Conservation (phyloP, 2,113 vertebrate genomes). For the Condylura cristata region DNA sequence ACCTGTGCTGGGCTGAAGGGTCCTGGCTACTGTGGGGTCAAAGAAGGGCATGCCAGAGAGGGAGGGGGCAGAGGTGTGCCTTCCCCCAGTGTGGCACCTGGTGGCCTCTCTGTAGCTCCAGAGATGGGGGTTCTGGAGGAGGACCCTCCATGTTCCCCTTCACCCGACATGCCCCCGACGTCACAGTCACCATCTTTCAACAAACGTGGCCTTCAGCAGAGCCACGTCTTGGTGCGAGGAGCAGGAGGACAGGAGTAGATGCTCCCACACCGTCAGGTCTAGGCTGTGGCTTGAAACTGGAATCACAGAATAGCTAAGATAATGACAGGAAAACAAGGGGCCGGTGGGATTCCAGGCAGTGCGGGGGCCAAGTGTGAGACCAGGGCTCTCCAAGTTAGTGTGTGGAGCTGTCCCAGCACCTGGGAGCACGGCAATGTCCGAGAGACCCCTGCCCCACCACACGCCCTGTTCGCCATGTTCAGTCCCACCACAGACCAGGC, state of each 20-base stretch:
- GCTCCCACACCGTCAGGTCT: neutral
- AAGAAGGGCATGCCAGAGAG: neutral
- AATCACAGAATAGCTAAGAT: neutral
- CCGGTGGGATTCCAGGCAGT: neutral
- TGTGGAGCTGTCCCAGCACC: neutral
- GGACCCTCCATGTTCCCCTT: neutral
- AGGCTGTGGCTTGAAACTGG: neutral
- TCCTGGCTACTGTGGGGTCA: neutral
- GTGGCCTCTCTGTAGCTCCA: neutral
- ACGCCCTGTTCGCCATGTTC: fast-evolving
- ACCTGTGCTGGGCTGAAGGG: neutral
- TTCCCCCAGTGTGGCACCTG: neutral
- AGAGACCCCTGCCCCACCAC: neutral
- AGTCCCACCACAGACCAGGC: neutral
- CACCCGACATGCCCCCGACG: neutral
- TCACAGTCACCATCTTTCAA: neutral
- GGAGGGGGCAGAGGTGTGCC: neutral
- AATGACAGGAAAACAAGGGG: neutral
- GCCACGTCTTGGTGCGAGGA: neutral
- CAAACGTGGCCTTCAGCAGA: neutral
- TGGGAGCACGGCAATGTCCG: neutral
- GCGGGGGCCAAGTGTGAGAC: neutral
- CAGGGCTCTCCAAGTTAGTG: neutral
- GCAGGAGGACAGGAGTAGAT: neutral
- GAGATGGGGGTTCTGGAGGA: neutral